Conservation (phyloP, 1,140 invertebrate species). For the Ridgeia piscesae region DNA sequence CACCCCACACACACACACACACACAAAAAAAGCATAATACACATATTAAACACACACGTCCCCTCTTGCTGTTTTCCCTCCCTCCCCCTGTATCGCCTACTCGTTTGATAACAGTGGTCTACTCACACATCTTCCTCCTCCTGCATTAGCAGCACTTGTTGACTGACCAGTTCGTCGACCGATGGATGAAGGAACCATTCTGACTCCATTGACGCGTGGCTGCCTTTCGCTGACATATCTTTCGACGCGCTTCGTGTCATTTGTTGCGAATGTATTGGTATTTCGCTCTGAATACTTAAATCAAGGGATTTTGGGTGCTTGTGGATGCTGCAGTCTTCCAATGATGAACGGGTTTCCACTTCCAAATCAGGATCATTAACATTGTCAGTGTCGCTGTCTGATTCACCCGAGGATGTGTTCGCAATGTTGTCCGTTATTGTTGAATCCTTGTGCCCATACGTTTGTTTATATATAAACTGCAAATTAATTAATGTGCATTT, state of each 20-base stretch:
- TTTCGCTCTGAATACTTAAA: not conserved
- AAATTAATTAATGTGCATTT: not conserved
- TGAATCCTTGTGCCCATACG: not conserved
- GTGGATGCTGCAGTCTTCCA: not conserved
- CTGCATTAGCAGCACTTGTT: not conserved
- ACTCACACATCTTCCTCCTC: not conserved
- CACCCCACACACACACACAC: too few relatives aligned
- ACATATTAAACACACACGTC: too few relatives aligned
- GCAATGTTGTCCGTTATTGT: not conserved
- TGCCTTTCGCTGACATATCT: not conserved
- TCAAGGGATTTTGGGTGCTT: not conserved
- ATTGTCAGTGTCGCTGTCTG: not conserved
- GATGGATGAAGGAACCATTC: not conserved
- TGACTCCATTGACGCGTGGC: not conserved
- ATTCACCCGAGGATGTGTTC: not conserved
- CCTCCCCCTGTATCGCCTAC: not conserved
- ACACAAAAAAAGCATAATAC: too few relatives aligned
- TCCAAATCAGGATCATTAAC: slow-evolving; percentile 5
- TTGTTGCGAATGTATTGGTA: not conserved
- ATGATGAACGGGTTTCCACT: not conserved
- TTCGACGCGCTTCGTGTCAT: not conserved
- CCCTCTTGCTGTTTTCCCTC: too few relatives aligned
- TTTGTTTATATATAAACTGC: not conserved
- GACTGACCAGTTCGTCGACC: not conserved
- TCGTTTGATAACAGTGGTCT: not conserved